phyloP scores from a whole-genome alignment of 2,888 invertebrate species.

The Eristalis tenax region DNA sequence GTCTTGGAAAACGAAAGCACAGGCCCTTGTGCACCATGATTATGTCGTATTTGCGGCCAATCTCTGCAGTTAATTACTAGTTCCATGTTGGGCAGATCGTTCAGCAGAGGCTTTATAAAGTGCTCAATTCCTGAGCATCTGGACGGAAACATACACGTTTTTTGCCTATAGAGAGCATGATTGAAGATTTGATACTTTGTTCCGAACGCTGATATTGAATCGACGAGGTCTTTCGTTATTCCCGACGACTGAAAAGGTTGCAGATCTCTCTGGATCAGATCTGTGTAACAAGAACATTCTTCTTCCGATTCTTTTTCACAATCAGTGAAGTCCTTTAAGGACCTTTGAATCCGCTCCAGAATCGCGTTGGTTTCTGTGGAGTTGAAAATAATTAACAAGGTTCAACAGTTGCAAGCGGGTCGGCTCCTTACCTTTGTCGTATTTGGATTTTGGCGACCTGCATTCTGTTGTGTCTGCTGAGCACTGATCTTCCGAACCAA shows the following conservation, averaged over 20 bases:
- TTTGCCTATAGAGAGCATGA: slow-evolving; percentile 90
- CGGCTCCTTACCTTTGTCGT: slow-evolving; percentile 31
- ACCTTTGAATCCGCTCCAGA: slow-evolving; percentile 82
- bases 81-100: slow-evolving; percentile 90
- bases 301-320: slow-evolving; percentile 81
- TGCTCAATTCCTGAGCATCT: slow-evolving; percentile 95
- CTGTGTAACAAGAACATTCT: slow-evolving; percentile 85
- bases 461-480: slow-evolving; percentile 58
- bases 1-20: slow-evolving; percentile 98
- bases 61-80: slow-evolving; percentile 94
- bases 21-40: slow-evolving; percentile 85
- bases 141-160: slow-evolving; percentile 94
- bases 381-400: background rate
- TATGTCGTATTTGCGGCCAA: slow-evolving; percentile 89
- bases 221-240: slow-evolving; percentile 86
- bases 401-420: background rate
- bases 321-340: slow-evolving; percentile 82
- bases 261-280: slow-evolving; percentile 87
- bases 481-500: slow-evolving; percentile 33
- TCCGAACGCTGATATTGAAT: slow-evolving; percentile 84
- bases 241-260: slow-evolving; percentile 85
- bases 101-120: slow-evolving; percentile 87
- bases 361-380: slow-evolving; percentile 76
- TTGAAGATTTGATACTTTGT: slow-evolving; percentile 92
- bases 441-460: slow-evolving; percentile 61